Base-by-base conservation (phyloP, 2,888 invertebrate genomes). In the Pandemis cinnamomeana region DNA sequence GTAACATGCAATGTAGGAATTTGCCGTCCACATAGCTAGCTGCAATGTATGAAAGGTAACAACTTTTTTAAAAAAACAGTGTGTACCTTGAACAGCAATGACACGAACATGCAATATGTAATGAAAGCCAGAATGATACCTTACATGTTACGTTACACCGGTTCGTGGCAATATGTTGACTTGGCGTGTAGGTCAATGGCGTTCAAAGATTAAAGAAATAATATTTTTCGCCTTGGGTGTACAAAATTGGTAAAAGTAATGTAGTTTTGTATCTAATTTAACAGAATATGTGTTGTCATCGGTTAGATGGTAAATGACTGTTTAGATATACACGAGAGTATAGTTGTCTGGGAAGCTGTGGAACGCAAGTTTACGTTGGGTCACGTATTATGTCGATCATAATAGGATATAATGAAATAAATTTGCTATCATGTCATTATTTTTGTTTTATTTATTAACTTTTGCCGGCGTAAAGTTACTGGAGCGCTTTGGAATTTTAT, bases 341-440 rank as follows among this genome's bases (percentile, higher is more conserved):
- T 84, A 79, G 81, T 81, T 81, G 83, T 80, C 82, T 81, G 82
- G 69, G 81, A 81, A 81, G 83, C 85, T 81, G 80, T 85, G 85
- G 80, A 82, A 88, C 84, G 86, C 83, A 80, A 82, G 81, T 81
- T 84, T 77, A 81, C 83, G 82, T 86, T 85, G 83, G 84, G 80
- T 84, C 86, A 87, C 84, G 86, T 89, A 88, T 87, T 88, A 87
- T 87, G 86, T 91, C 84, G 86, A 87, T 89, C 88, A 86, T 90
- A 89, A 87, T 91, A 91, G 87, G 88, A 84, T 90, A 84, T 90
- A 89, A 84, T 80, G 76, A 83, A 89, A 91, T 91, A 91, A 91
- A 92, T 91, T 91, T 91, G 91, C 90, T 91, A 92, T 92, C 89
- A 89, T 89, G 89, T 90, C 87, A 82, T 71, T 82, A 79, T 75